Evolutionary conservation across 2,888 invertebrate genomes (phyloP), one percentile per base, ranked within the genome.

Genomic region (Orchestes rusci): DNA sequence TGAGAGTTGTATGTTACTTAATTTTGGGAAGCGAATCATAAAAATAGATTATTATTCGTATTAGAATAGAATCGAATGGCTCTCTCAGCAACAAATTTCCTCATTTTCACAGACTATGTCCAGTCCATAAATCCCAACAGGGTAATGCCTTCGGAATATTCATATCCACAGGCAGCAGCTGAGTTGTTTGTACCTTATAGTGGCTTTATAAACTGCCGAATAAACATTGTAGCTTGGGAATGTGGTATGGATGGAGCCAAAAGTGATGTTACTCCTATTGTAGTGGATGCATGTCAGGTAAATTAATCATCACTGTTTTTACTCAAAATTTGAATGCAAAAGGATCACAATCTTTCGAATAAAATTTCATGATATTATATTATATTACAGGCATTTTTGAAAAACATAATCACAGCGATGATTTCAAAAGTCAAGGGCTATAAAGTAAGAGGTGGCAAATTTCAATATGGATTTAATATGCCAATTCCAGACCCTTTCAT

Each of bases 141-240:
- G 66, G 27, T 53, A 15, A 47, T 56, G 4, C 59, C 48, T 17
- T 45, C 54, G 59, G 70, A 57, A 62, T 69, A 64, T 61, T 69
- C 53, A 66, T 75, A 62, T 38, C 70, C 79, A 48, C 80, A 77
- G 55, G 80, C 76, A 46, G 76, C 73, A 0, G 74, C 87, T 64
- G 90, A 91, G 66, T 69, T 87, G 44, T 82, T 87, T 59, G 68
- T 93, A 48, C 93, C 93, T 0, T 92, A 92, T 64, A 77, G 81
- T 51, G 83, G 84, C 0, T 80, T 92, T 59, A 80, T 93, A 3
- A 75, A 86, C 50, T 88, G 90, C 0, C 73, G 91, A 46, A 79
- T 93, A 56, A 78, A 90, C 67, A 74, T 93, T 7, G 82, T 85
- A 3, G 90, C 91, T 4, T 93, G 92, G 92, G 91, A 93, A 60